Evolutionary conservation across 2,797 vertebrate species (phyloP).

Genomic region (Spinus olivaceus): DNA sequence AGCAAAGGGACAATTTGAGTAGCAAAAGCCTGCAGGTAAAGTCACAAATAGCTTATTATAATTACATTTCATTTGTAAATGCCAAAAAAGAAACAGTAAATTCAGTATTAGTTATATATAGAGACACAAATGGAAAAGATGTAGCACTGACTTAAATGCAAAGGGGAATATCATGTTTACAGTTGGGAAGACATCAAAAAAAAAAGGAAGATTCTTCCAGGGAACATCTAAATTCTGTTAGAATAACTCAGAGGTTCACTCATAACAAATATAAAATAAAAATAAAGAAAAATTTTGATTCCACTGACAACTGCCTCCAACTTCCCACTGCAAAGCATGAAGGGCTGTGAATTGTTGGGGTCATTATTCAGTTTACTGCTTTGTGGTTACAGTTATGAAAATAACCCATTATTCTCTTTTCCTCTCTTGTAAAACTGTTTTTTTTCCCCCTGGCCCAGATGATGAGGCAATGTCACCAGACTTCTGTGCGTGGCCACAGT

Average conservation of each 20-base stretch:
- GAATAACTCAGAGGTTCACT: not conserved
- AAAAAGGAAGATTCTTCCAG: not conserved
- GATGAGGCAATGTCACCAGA: not conserved
- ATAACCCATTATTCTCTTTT: not conserved
- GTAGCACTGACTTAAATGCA: not conserved
- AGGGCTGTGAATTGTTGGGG: not conserved
- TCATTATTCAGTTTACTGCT: not conserved
- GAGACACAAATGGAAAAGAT: not conserved
- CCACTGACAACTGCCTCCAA: not conserved
- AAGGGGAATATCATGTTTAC: not conserved
- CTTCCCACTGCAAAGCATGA: not conserved
- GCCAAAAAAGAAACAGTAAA: not conserved
- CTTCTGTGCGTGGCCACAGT: not conserved
- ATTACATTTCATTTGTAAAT: slow-evolving; percentile 14
- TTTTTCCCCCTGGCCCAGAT: not conserved
- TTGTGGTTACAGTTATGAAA: not conserved
- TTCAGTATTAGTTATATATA: not conserved
- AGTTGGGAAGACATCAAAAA: not conserved
- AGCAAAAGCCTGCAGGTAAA: not conserved
- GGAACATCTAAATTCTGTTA: not conserved
- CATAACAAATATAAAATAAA: not conserved
- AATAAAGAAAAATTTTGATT: not conserved
- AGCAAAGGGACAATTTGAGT: not conserved
- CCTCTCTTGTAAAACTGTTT: not conserved
- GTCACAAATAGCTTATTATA: slow-evolving; percentile 2